Conservation (phyloP, 2,113 vertebrate genomes). For the Cromileptes altivelis region DNA sequence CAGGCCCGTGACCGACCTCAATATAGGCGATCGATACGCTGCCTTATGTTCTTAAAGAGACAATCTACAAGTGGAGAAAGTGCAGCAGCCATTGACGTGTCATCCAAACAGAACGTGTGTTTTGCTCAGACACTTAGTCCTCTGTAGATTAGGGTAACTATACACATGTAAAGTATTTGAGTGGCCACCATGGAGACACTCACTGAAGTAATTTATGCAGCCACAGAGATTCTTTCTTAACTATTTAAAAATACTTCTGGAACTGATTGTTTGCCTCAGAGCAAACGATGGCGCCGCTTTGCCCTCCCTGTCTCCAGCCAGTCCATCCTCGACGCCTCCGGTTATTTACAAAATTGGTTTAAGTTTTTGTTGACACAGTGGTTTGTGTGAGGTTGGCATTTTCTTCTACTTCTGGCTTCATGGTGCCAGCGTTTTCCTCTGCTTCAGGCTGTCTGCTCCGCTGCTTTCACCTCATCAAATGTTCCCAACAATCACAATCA, state of each 20-base stretch:
- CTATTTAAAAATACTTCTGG: not conserved
- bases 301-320: conserved; percentile 9
- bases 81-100: conserved; percentile 18
- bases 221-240: conserved; percentile 5
- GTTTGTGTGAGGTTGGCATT: conserved; percentile 31
- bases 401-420: conserved; percentile 24
- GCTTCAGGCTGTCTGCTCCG: conserved; percentile 37
- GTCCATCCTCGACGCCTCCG: conserved; percentile 10
- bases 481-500: conserved; percentile 29
- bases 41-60: conserved; percentile 62
- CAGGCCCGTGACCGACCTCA: conserved; percentile 61
- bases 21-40: conserved; percentile 50
- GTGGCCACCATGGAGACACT: not conserved
- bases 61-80: conserved; percentile 44
- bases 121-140: conserved; percentile 8
- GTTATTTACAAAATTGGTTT: conserved; percentile 55
- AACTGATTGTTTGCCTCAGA: conserved; percentile 16
- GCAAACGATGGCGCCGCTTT: not conserved
- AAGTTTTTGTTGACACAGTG: conserved; percentile 54
- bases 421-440: conserved; percentile 29
- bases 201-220: not conserved
- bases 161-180: not conserved
- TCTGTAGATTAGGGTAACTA: conserved; percentile 8
- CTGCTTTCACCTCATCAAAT: conserved; percentile 31
- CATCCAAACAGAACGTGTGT: conserved; percentile 22